Conservation (phyloP, 1,140 invertebrate genomes). For the Drosophila sechellia region DNA sequence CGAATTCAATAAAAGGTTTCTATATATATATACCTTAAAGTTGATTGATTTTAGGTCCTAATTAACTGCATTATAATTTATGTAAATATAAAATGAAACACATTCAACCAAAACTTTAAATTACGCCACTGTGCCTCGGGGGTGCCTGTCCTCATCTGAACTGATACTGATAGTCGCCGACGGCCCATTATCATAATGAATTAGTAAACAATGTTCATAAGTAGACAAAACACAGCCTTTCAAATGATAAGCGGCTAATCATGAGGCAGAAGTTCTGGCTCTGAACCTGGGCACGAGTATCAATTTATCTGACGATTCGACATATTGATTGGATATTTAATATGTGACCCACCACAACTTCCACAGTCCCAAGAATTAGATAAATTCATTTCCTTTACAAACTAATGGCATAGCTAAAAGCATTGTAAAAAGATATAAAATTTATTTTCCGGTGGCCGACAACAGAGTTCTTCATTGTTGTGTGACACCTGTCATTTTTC, state of each 20-base stretch:
- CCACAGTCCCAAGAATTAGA: too few relatives aligned
- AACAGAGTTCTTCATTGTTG: too few relatives aligned
- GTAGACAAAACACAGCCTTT: constrained; percentile 35
- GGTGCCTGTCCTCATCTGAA: constrained; percentile 28
- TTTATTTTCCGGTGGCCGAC: too few relatives aligned
- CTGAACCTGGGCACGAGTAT: not conserved
- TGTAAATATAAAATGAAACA: too few relatives aligned
- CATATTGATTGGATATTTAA: constrained; percentile 1
- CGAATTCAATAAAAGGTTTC: too few relatives aligned
- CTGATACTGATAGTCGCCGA: constrained; percentile 24
- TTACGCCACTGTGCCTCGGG: not conserved
- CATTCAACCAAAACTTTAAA: too few relatives aligned
- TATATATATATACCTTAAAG: too few relatives aligned
- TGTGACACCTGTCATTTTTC: too few relatives aligned
- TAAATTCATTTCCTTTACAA: not conserved
- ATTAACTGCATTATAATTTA: too few relatives aligned
- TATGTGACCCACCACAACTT: not conserved
- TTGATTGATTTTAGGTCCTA: too few relatives aligned
- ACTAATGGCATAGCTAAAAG: not conserved
- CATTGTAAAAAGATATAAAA: too few relatives aligned
- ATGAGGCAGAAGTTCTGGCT: constrained; percentile 5
- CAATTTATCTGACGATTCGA: constrained; percentile 1
- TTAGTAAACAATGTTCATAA: constrained; percentile 58
- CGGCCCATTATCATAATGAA: constrained; percentile 56
- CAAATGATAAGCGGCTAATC: constrained; percentile 63